Conservation (phyloP, 2,888 invertebrate species). For the Uloborus plumipes region DNA sequence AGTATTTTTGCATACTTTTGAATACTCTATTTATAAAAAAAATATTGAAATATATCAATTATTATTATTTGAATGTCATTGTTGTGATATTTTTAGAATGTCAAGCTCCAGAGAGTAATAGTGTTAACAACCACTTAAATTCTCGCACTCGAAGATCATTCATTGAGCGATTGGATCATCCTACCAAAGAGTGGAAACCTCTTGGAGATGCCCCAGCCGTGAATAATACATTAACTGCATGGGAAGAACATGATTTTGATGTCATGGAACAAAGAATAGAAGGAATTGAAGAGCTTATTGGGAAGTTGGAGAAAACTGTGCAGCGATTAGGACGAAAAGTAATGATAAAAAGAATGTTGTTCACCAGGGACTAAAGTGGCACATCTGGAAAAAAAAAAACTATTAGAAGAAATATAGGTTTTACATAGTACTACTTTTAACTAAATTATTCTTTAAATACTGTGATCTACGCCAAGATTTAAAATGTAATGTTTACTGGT, state of each 20-base stretch:
- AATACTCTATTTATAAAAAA: no score
- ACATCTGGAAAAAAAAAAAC: constrained; percentile 71
- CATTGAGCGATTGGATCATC: constrained; percentile 19
- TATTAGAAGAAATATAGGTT: constrained; percentile 74
- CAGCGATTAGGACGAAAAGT: constrained; percentile 71
- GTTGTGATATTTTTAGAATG: constrained; percentile 22
- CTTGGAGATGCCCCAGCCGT: background rate
- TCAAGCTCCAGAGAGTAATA: constrained; percentile 29
- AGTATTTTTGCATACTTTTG: no score
- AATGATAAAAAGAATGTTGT: background rate
- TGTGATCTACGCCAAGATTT: no score
- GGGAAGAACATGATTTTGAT: constrained; percentile 63
- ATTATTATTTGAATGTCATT: no score
- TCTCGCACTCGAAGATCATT: constrained; percentile 47
- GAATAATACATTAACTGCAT: constrained; percentile 50
- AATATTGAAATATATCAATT: no score
- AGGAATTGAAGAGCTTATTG: constrained; percentile 75
- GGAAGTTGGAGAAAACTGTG: constrained; percentile 74
- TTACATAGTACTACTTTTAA: no score
- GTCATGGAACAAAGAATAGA: constrained; percentile 70
- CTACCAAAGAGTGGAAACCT: background rate
- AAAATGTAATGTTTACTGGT: no score
- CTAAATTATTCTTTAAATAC: no score
- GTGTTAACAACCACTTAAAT: constrained; percentile 32
- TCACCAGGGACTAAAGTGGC: no score